These are phyloP conservation scores for Ectemnius lituratus DNA, from an alignment of 2,888 invertebrate species.

Conservation along the genomic window DNA sequence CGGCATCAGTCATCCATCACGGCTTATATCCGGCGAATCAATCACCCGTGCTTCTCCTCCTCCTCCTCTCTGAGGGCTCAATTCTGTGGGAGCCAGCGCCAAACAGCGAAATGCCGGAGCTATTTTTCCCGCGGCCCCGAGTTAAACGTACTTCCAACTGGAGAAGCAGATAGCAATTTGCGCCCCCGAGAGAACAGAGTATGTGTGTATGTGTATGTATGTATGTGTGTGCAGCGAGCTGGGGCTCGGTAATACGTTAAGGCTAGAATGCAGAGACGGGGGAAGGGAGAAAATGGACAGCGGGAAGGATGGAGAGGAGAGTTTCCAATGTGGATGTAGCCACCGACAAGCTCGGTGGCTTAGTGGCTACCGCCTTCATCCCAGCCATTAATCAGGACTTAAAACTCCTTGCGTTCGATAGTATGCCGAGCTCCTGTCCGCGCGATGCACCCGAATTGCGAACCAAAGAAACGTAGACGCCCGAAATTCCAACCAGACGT, in stretches of 20 bases:
- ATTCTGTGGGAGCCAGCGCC: too few species aligned
- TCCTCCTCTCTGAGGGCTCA: too few species aligned
- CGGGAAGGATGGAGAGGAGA: conserved; percentile 18
- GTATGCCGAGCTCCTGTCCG: conserved; percentile 26
- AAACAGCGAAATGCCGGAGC: not conserved
- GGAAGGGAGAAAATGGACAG: conserved; percentile 29
- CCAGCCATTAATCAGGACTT: conserved; percentile 58
- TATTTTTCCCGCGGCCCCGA: conserved; percentile 16
- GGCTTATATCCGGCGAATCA: too few species aligned
- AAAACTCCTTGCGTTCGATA: conserved; percentile 46
- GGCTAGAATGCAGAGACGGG: conserved; percentile 26
- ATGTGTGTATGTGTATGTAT: conserved; percentile 20
- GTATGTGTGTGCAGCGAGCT: not conserved
- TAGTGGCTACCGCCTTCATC: conserved; percentile 53
- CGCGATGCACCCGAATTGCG: conserved; percentile 25
- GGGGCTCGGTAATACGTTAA: conserved; percentile 49
- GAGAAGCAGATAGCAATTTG: conserved; percentile 5
- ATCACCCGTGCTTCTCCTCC: too few species aligned
- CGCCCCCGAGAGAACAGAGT: conserved; percentile 14
- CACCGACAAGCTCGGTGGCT: conserved; percentile 54
- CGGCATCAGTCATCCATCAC: too few species aligned
- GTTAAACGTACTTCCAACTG: not conserved
- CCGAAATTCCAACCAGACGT: conserved; percentile 8
- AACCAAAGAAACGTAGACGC: conserved; percentile 10
- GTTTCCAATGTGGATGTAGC: conserved; percentile 54